A percentile compares a stretch with the other conserved stretches of the same genome.
Evolutionary conservation across 2,888 invertebrate genomes (phyloP).

Genomic region (Iselma pallidipennis): DNA sequence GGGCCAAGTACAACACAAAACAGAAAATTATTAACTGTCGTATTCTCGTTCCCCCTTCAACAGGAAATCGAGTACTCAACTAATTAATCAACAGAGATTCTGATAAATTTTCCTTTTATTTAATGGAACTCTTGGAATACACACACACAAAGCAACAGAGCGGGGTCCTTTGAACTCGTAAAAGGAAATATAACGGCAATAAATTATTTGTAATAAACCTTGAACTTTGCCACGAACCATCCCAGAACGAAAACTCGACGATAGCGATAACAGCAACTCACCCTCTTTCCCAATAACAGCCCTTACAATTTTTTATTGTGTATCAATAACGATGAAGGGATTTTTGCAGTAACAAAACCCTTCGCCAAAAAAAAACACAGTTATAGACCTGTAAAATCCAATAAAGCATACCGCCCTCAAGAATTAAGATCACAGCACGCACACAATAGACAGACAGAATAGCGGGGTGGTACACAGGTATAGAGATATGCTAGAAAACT

Average conservation of each 20-base stretch:
- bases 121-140: background rate
- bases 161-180: slow-evolving; percentile 2
- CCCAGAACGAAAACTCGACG: background rate
- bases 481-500: slow-evolving; percentile 22
- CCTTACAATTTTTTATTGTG: background rate
- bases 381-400: slow-evolving; percentile 1
- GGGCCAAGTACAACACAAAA: background rate
- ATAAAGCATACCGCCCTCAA: slow-evolving; percentile 28
- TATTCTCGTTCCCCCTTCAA: background rate
- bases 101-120: background rate
- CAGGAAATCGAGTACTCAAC: background rate
- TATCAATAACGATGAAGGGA: background rate
- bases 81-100: background rate
- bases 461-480: slow-evolving; percentile 34
- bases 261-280: background rate
- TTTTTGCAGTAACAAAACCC: slow-evolving; percentile 17
- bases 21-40: background rate
- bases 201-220: slow-evolving; percentile 11
- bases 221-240: slow-evolving; percentile 5
- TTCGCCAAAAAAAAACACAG: slow-evolving; percentile 11
- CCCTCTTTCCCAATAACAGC: background rate
- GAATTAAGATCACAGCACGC: slow-evolving; percentile 29
- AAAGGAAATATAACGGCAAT: slow-evolving; percentile 9
- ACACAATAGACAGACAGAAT: background rate
- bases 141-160: too few relatives aligned